Percentiles rank a stretch among this genome's conserved stretches.
Conservation (phyloP, 2,888 invertebrate species). For the Stomorhina lunata region DNA sequence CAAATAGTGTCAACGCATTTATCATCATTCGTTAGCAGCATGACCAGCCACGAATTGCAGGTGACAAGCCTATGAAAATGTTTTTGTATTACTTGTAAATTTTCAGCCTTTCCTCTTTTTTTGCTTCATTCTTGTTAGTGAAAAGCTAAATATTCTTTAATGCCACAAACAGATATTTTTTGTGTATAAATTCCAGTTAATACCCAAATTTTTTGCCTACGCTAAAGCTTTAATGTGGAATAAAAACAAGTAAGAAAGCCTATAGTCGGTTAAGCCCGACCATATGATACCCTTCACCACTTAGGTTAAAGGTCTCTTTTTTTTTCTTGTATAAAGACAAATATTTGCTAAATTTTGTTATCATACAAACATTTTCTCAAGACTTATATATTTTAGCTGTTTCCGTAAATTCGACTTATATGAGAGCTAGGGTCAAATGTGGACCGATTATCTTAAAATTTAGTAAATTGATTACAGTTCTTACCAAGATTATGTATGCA, state of each 20-base stretch:
- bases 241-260: neutral
- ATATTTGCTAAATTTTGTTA: too few species aligned
- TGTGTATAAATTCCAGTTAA: slow-evolving; percentile 23
- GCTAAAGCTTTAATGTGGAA: neutral
- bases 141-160: slow-evolving; percentile 2
- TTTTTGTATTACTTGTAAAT: slow-evolving; percentile 10
- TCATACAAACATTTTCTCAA: too few species aligned
- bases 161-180: neutral
- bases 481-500: too few species aligned
- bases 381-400: too few species aligned
- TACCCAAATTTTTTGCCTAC: neutral
- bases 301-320: too few species aligned
- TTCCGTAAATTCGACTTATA: too few species aligned
- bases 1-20: slow-evolving; percentile 58
- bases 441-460: too few species aligned
- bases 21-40: slow-evolving; percentile 46
- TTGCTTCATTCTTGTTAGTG: neutral
- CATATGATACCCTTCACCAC: too few species aligned
- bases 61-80: slow-evolving; percentile 60
- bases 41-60: slow-evolving; percentile 56
- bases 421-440: too few species aligned
- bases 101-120: neutral
- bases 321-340: too few species aligned
- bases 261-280: too few species aligned
- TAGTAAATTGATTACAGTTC: too few species aligned